Evolutionary conservation across 2,797 vertebrate species (phyloP).

Genomic region (Onychomys torridus): DNA sequence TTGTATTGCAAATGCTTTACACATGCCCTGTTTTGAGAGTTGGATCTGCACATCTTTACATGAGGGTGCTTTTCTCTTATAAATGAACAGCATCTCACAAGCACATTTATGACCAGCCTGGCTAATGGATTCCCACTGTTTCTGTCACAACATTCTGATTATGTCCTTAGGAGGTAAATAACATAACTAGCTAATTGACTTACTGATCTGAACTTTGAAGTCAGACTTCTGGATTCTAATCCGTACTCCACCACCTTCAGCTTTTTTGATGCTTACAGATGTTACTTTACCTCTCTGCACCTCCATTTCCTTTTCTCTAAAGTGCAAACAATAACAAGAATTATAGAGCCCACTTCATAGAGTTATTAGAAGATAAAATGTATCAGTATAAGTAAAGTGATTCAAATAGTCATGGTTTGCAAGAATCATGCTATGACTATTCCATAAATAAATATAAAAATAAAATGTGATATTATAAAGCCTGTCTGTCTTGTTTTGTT

Average conservation of each 20-base stretch:
- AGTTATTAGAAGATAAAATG: conserved; percentile 2
- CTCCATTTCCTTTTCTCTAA: background rate
- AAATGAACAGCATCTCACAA: background rate
- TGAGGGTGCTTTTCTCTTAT: background rate
- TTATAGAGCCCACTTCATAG: background rate
- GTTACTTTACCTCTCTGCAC: background rate
- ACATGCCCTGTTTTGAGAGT: background rate
- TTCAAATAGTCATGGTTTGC: background rate
- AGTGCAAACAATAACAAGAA: background rate
- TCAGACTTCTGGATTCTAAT: conserved; percentile 21
- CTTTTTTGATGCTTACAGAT: background rate
- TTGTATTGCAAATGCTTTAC: background rate
- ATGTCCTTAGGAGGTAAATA: conserved; percentile 31
- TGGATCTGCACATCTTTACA: background rate
- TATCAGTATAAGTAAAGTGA: background rate
- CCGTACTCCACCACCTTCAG: background rate
- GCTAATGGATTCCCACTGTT: background rate
- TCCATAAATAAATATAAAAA: conserved; percentile 50
- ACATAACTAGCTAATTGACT: background rate
- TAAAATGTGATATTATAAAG: conserved; percentile 18
- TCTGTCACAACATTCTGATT: background rate
- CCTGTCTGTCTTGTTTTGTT: background rate
- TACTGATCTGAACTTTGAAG: background rate
- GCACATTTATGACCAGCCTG: background rate
- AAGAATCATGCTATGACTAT: background rate